phyloP scores from a whole-genome alignment of 2,888 invertebrate species.

The Stenchaetothrips biformis region DNA sequence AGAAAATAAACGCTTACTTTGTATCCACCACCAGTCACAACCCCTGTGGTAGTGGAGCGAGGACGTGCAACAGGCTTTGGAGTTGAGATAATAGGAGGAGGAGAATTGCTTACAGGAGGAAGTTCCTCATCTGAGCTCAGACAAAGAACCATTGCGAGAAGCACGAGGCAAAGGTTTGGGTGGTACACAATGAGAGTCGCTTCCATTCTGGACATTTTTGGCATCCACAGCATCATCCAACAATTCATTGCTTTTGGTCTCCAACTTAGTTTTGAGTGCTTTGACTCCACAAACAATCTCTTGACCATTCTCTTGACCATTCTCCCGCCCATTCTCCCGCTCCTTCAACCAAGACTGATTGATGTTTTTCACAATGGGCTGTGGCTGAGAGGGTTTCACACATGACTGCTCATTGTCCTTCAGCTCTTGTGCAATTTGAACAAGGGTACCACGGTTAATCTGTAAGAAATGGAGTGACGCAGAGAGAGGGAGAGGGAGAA shows the following conservation, averaged over 20 bases:
- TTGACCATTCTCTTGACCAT: background rate
- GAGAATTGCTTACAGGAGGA: slow-evolving; percentile 46
- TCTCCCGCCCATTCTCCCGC: background rate
- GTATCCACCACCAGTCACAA: slow-evolving; percentile 48
- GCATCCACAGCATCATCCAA: slow-evolving; percentile 26
- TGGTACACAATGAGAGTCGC: slow-evolving; percentile 50
- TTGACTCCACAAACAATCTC: slow-evolving; percentile 12
- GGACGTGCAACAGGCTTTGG: slow-evolving; percentile 66
- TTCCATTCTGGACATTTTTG: slow-evolving; percentile 43
- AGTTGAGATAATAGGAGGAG: slow-evolving; percentile 36
- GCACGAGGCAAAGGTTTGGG: slow-evolving; percentile 78
- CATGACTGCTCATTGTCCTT: slow-evolving; percentile 24
- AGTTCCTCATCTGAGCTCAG: slow-evolving; percentile 58
- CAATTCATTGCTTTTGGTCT: slow-evolving; percentile 27
- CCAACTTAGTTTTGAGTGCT: background rate
- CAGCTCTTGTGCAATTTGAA: slow-evolving; percentile 36
- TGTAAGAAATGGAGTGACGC: slow-evolving; percentile 38
- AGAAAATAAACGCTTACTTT: background rate
- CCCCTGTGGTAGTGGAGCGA: slow-evolving; percentile 57
- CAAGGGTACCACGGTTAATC: slow-evolving; percentile 51
- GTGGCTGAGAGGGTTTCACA: slow-evolving; percentile 31
- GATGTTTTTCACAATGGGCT: slow-evolving; percentile 31
- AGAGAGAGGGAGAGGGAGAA: background rate
- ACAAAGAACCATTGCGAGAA: slow-evolving; percentile 64
- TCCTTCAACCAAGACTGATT: slow-evolving; percentile 3